Evolutionary conservation across 2,888 invertebrate species (phyloP).

Genomic region (Lycocerus yunnanus): DNA sequence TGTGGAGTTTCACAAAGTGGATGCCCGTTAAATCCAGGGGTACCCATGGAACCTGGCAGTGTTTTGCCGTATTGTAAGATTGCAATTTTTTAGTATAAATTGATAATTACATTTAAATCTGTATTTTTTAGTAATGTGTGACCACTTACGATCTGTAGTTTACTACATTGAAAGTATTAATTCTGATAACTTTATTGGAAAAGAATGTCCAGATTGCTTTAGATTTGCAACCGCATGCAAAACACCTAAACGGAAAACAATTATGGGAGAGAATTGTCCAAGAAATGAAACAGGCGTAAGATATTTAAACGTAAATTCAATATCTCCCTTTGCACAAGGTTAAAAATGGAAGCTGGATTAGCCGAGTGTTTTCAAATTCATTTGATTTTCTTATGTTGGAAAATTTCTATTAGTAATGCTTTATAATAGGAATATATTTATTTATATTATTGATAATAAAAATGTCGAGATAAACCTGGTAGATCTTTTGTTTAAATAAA

Average conservation of each 20-base stretch:
- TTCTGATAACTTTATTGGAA: not conserved
- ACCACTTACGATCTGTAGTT: not conserved
- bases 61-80: not conserved
- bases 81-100: not conserved
- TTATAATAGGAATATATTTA: too few species aligned
- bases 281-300: not conserved
- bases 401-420: too few species aligned
- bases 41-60: not conserved
- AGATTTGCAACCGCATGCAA: not conserved
- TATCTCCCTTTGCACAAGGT: slow-evolving; percentile 1
- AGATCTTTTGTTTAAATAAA: too few species aligned
- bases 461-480: too few species aligned
- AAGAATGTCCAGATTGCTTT: not conserved
- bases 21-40: not conserved
- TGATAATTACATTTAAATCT: not conserved
- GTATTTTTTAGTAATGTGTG: not conserved
- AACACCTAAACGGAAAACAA: not conserved
- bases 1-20: not conserved
- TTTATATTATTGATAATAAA: too few species aligned
- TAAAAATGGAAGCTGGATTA: not conserved
- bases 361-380: too few species aligned
- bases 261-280: slow-evolving; percentile 16
- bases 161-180: not conserved
- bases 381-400: too few species aligned
- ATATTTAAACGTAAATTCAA: not conserved